Conservation (phyloP, 2,113 vertebrate species). For the Peucedramus taeniatus region DNA sequence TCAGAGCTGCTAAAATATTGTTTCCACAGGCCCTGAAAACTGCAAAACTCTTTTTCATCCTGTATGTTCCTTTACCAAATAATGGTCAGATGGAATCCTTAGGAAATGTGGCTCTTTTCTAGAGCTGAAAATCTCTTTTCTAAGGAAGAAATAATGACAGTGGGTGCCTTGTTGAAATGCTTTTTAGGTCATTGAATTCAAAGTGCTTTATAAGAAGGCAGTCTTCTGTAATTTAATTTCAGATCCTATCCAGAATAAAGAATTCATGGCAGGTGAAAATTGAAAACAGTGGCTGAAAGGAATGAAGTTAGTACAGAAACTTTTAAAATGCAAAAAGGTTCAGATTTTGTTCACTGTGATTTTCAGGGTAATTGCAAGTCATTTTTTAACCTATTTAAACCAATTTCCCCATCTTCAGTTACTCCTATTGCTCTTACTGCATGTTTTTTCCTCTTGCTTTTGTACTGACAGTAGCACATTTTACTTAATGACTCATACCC, state of each 20-base stretch:
- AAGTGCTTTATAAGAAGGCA: neutral
- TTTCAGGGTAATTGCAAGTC: neutral
- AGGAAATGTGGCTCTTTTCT: neutral
- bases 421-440: neutral
- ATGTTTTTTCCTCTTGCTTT: neutral
- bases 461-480: neutral
- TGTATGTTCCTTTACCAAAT: neutral
- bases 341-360: neutral
- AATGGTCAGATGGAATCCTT: neutral
- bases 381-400: neutral
- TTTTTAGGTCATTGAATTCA: neutral
- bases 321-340: neutral
- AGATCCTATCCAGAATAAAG: neutral
- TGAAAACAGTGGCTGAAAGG: neutral
- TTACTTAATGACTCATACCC: neutral
- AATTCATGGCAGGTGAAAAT: neutral
- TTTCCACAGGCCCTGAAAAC: neutral
- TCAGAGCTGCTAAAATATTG: neutral
- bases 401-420: neutral
- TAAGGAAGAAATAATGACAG: neutral
- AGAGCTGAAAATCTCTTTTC: neutral
- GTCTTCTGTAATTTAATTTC: neutral
- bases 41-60: neutral
- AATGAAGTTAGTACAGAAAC: neutral
- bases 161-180: neutral